Evolutionary conservation across 2,113 vertebrate species (phyloP), one percentile per base, ranked within the genome.

Genomic region (Tragulus kanchil): DNA sequence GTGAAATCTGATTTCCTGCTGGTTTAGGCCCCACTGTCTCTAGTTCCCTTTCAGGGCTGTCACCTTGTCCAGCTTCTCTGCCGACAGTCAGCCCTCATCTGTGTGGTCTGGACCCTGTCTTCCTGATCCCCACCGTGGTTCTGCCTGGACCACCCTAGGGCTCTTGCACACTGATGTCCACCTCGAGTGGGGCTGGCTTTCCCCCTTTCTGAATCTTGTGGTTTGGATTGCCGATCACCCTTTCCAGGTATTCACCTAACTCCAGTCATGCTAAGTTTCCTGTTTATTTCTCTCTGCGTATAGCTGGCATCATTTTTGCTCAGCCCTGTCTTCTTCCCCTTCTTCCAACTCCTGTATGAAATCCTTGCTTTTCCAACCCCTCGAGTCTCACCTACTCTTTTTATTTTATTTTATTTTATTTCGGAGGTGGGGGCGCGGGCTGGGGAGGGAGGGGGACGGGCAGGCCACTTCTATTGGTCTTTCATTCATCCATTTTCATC

Each of bases 21-120:
- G 3, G 4, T 2, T 1, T 65, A 17, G 15, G 16, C 50, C 26
- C 0, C n/a, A 14, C 17, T 31, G 62, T 15, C 10, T 8, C 0
- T 0, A 48, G 3, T 25, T 13, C 42, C 13, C 3, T 16, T 28
- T 69, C 15, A 9, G 1, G 42, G 14, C 31, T 45, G 28, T 50
- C 36, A 23, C 52, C 59, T 16, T 65, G 1, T 85, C 65, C 1
- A 2, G 21, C 52, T 58, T 7, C 25, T 19, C 3, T 19, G 25
- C 13, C 45, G 4, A 0, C 8, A 79, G 62, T 3, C 52, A 54
- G 21, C 19, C 21, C 42, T 12, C 1, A 0, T 64, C 31, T 23
- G 58, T 48, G 54, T 17, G 64, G 8, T 48, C n/a, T 42, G 31
- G 42, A 79, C 21, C 11, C 14, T n/a, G 26, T 42, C 17, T 21